Percentiles rank a stretch among this genome's conserved stretches.
phyloP scores from a whole-genome alignment of 1,140 invertebrate genomes.

The Odontomachus brunneus region DNA sequence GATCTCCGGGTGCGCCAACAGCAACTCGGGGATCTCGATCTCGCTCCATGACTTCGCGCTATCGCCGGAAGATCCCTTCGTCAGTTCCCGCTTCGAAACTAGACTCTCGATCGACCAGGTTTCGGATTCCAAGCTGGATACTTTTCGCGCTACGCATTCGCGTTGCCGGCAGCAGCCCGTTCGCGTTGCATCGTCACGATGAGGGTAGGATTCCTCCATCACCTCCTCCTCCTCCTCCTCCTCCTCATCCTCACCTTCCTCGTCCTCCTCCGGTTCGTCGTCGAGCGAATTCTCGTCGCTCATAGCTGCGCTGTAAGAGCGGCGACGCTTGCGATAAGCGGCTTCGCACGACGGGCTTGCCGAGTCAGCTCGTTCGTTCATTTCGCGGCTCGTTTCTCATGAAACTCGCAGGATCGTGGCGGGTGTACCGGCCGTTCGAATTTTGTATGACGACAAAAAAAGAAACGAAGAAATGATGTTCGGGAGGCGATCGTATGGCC shows the following conservation, averaged over 20 bases:
- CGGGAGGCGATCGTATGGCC: background rate
- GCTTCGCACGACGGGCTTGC: constrained; percentile 13
- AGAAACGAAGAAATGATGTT: background rate
- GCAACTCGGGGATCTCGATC: constrained; percentile 59
- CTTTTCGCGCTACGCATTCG: constrained; percentile 50
- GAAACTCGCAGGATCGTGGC: constrained; percentile 21
- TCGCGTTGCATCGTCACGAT: constrained; percentile 27
- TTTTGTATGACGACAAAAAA: too few relatives aligned
- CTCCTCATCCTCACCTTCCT: constrained; percentile 4
- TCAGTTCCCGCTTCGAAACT: constrained; percentile 43
- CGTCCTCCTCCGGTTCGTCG: constrained; percentile 30
- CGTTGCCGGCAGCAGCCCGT: constrained; percentile 38
- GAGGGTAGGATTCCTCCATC: constrained; percentile 31
- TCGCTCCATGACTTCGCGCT: constrained; percentile 70
- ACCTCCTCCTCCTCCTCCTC: constrained; percentile 11
- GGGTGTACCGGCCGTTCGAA: background rate
- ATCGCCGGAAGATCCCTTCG: constrained; percentile 53
- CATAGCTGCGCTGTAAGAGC: constrained; percentile 77
- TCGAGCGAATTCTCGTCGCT: constrained; percentile 65
- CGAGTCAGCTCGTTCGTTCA: constrained; percentile 37
- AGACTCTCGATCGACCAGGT: constrained; percentile 69
- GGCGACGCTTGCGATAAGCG: constrained; percentile 70
- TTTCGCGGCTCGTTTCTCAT: constrained; percentile 53
- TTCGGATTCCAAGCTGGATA: constrained; percentile 66
- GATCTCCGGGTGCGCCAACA: constrained; percentile 69